A percentile compares a stretch with the other conserved stretches of the same genome.
Conservation (phyloP, 1,140 invertebrate genomes). For the Hylaeus volcanicus region DNA sequence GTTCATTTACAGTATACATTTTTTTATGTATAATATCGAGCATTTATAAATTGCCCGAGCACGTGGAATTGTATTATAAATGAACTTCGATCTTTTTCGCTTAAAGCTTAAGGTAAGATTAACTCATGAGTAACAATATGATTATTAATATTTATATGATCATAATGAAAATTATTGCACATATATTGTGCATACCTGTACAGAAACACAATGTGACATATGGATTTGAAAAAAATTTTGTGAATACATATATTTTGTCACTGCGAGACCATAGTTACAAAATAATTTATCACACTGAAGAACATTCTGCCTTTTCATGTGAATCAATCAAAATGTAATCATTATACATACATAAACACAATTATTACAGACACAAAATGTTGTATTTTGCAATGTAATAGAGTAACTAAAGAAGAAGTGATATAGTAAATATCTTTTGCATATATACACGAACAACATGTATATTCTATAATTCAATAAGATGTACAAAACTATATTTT, state of each 20-base stretch:
- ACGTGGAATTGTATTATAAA: conserved; percentile 36
- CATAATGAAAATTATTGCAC: conserved; percentile 5
- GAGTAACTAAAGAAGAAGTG: conserved; percentile 15
- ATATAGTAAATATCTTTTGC: conserved; percentile 39
- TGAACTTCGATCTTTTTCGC: not conserved
- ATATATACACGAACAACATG: conserved; percentile 25
- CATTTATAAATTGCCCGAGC: not conserved
- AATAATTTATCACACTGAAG: conserved; percentile 20
- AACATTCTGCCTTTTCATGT: conserved; percentile 37
- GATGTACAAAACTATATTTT: conserved; percentile 62
- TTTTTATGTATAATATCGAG: not conserved
- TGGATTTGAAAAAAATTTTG: conserved; percentile 33
- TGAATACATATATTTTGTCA: conserved; percentile 46
- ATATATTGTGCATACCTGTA: conserved; percentile 16
- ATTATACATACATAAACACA: conserved; percentile 11
- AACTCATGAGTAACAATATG: not conserved
- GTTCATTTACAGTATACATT: conserved; percentile 14
- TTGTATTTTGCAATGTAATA: conserved; percentile 39
- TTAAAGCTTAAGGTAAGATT: conserved; percentile 23
- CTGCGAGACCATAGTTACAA: conserved; percentile 3
- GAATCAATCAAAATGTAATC: conserved; percentile 43
- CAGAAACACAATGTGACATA: conserved; percentile 27
- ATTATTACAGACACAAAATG: conserved; percentile 23
- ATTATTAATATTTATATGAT: conserved; percentile 16
- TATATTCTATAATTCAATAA: conserved; percentile 51